Evolutionary conservation across 1,140 invertebrate genomes (phyloP), one percentile per base, ranked within the genome.

Genomic region (Eriocheir sinensis): DNA sequence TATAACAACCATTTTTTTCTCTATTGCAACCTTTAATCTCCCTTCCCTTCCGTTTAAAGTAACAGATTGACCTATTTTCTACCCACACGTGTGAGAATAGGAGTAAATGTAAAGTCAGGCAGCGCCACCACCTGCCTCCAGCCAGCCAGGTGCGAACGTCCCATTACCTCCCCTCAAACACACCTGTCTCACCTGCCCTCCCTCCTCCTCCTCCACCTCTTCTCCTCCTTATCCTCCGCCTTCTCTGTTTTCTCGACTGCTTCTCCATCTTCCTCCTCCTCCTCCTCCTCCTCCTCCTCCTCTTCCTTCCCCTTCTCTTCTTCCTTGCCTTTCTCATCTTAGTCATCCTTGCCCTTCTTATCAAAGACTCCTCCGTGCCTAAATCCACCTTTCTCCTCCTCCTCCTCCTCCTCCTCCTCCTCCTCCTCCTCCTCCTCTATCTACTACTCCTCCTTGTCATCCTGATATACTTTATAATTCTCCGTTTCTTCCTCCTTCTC

Each of bases 231-330:
- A 9, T 83, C 8, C 34, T 34, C 32, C 30, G 17, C 81, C 8
- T 32, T 83, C 81, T 83, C 81, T 83, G 17, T 83, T 32, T 83
- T 32, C n/a, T n/a, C n/a, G 12, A 15, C 60, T 83, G n/a, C 27
- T 6, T 83, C 6, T 83, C 80, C 38, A 30, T 88, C 85, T 88
- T 9, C 36, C 85, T 88, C 34, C 85, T 88, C 85, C 36, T 38
- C 36, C 15, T 88, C 85, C 38, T 32, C 44, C 36, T 21, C 88
- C 44, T 40, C 44, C 38, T 89, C 41, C 30, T 44, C 44, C 88
- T 44, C 88, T 89, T 40, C 40, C 34, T 88, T 34, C 41, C n/a
- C 41, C n/a, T 32, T n/a, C 41, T 48, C 41, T 30, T 48, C 41
- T 30, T 41, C 41, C 30, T 89, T 15, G 40, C 88, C 44, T 15